Percentiles rank a stretch among this genome's conserved stretches.
Evolutionary conservation across 2,888 invertebrate genomes (phyloP).

Genomic region (Drosophila maculinotata): DNA sequence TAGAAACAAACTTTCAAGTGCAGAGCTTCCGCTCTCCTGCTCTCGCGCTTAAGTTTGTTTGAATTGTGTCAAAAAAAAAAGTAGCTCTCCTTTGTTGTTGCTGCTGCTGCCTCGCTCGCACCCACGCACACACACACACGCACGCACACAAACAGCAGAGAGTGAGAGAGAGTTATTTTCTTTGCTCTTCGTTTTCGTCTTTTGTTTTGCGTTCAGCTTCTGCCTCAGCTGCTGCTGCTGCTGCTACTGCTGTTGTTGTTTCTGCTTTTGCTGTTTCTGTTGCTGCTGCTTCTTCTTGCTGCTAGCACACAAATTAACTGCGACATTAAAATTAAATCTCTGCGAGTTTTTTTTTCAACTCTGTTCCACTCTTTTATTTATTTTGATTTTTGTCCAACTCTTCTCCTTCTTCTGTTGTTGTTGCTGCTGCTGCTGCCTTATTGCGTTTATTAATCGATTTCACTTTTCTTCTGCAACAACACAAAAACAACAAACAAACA

Average conservation of each 20-base stretch:
- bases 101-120: constrained; percentile 70
- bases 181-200: constrained; percentile 47
- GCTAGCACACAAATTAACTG: constrained; percentile 75
- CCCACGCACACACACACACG: constrained; percentile 55
- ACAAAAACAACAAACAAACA: constrained; percentile 52
- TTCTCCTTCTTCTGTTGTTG: constrained; percentile 28
- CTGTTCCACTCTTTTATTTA: constrained; percentile 25
- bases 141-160: constrained; percentile 36
- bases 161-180: constrained; percentile 36
- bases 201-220: constrained; percentile 52
- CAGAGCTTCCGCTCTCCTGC: constrained; percentile 63
- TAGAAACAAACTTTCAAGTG: constrained; percentile 71
- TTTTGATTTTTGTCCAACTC: constrained; percentile 19
- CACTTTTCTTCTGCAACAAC: constrained; percentile 59
- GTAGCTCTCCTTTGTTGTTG: constrained; percentile 34
- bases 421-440: constrained; percentile 54
- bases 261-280: constrained; percentile 43
- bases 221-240: constrained; percentile 58
- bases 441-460: constrained; percentile 69
- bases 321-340: constrained; percentile 72
- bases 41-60: constrained; percentile 57
- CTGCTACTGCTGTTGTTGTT: constrained; percentile 33
- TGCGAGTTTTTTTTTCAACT: constrained; percentile 41
- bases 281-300: constrained; percentile 58
- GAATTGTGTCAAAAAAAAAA: constrained; percentile 57